Evolutionary conservation across 2,888 invertebrate genomes (phyloP).

Genomic region (Ethmia dodecea): DNA sequence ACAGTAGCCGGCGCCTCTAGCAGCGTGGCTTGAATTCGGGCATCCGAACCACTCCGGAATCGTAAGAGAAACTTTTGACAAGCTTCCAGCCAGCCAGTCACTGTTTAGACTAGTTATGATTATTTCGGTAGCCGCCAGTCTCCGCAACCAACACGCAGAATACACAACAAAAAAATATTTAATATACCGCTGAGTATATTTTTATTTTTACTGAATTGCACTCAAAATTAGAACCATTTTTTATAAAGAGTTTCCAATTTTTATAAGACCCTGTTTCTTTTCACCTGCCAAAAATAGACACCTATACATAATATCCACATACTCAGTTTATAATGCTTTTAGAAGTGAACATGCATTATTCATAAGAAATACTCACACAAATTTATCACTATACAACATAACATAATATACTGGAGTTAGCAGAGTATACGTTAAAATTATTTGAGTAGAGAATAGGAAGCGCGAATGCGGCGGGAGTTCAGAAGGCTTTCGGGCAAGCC

Average conservation of each 20-base stretch:
- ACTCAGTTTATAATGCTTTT: too few species aligned
- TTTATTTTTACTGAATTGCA: too few species aligned
- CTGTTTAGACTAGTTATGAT: conserved; percentile 43
- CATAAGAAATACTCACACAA: neutral
- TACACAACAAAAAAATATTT: too few species aligned
- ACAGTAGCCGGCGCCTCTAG: conserved; percentile 20
- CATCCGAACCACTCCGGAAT: conserved; percentile 31
- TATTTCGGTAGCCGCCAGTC: conserved; percentile 27
- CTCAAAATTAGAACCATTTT: too few species aligned
- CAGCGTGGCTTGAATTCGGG: conserved; percentile 24
- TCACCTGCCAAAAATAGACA: too few species aligned
- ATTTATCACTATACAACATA: neutral
- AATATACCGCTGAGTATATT: too few species aligned
- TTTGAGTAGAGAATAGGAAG: neutral
- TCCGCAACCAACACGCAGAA: too few species aligned
- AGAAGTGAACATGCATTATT: too few species aligned
- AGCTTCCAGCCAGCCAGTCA: conserved; percentile 35
- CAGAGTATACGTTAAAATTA: neutral
- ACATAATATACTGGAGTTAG: neutral
- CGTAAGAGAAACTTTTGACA: conserved; percentile 51
- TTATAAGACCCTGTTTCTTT: too few species aligned
- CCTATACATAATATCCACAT: too few species aligned
- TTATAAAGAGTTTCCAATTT: too few species aligned
- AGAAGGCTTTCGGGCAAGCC: conserved; percentile 56
- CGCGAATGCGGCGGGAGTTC: conserved; percentile 45